Evolutionary conservation across 2,888 invertebrate species (phyloP).

Genomic region (Caenorhabditis sp.): DNA sequence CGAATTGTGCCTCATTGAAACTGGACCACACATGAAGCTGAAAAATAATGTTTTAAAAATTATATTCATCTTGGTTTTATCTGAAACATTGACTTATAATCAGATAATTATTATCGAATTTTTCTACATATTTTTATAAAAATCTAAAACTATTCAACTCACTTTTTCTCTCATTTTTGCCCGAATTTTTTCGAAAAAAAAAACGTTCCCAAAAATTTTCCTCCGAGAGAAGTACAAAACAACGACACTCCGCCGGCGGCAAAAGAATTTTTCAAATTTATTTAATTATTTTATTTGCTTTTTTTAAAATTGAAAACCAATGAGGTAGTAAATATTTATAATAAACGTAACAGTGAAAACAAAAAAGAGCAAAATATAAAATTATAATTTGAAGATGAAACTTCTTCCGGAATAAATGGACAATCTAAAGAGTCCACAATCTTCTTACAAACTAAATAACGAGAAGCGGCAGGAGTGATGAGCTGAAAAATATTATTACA

Average conservation of each 20-base stretch:
- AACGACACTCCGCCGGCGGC: conserved; percentile 6
- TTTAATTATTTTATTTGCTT: conserved; percentile 26
- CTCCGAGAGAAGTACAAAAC: neutral
- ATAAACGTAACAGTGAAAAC: neutral
- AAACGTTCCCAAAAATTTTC: neutral
- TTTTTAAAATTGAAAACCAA: conserved; percentile 10
- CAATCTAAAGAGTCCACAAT: conserved; percentile 34
- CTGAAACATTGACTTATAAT: too few species aligned
- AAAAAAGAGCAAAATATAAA: neutral
- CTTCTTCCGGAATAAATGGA: conserved; percentile 24
- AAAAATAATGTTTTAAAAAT: too few species aligned
- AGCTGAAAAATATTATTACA: conserved; percentile 16
- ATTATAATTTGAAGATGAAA: neutral
- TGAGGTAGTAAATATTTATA: too few species aligned
- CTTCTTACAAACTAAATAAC: conserved; percentile 29
- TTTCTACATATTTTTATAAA: too few species aligned
- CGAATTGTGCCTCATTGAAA: too few species aligned
- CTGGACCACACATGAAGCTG: too few species aligned
- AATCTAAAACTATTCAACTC: too few species aligned
- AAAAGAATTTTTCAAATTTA: conserved; percentile 11
- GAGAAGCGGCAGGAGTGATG: conserved; percentile 22
- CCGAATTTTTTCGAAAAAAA: neutral
- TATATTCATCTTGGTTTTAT: too few species aligned
- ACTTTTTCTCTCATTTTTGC: too few species aligned
- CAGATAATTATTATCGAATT: too few species aligned